Evolutionary conservation across 2,113 vertebrate genomes (phyloP), one percentile per base, ranked within the genome.

Genomic region (Erinaceus europaeus): DNA sequence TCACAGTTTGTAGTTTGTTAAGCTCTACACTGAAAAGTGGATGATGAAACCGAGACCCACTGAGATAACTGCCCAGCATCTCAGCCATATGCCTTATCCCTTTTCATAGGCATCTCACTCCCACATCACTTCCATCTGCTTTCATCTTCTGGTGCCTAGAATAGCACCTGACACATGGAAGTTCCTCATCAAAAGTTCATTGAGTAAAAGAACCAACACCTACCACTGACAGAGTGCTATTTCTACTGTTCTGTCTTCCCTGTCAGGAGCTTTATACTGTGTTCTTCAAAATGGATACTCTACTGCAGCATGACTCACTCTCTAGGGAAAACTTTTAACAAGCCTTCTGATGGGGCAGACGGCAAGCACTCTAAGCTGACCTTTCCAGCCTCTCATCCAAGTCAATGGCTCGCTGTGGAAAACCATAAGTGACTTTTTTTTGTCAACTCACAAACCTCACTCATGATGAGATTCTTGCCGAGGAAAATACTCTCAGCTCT

Each of bases 151-250:
- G 36, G 25, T 53, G 73, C 57, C 64, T 57, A 61, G 34, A 86
- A 91, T 78, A 86, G 77, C 25, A 36, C 64, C 72, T 65, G 59
- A 83, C 79, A 86, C 71, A 7, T 65, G 76, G 68, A 25, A 36
- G 46, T 53, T 91, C 73, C 21, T 88, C 78, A 78, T 67, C 87
- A 68, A 62, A 57, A 91, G 81, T 84, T 73, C 74, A 57, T 10
- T 78, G 87, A 84, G 68, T 44, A 52, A 65, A 85, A 72, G 40
- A 67, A 86, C 6, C n/a, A 68, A 53, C 53, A 48, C 44, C 50
- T 64, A 69, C 65, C 61, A 40, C 71, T 40, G 61, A 67, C 6
- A 6, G 52, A 48, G 3, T 46, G 38, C 38, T 80, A 29, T 89
- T 59, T 74, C 40, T 32, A 62, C n/a, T 42, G 18, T 25, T 59